Base-by-base conservation (phyloP, 2,113 vertebrate genomes). In the Centropus bengalensis region DNA sequence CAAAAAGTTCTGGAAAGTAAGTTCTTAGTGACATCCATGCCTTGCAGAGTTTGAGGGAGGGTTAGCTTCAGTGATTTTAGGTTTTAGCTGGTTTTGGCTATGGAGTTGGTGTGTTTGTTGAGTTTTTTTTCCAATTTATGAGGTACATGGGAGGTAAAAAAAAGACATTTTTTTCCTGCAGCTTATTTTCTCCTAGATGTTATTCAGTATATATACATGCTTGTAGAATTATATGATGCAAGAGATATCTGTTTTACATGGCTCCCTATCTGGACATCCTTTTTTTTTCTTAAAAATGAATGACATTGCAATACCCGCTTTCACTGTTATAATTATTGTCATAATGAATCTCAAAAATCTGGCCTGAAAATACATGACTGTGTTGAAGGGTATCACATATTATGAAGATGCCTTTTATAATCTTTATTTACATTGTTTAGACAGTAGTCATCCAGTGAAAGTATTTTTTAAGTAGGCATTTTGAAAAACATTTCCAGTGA, bases 391-490 rank as follows among this genome's bases (percentile, higher is more conserved):
- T 45, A 16, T 27, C 20, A 15, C 20, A 12, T 67, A 22, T 77
- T 81, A 42, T 30, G 42, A 88, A 80, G 59, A 67, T 58, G 54
- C 40, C 62, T 84, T 68, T 33, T 52, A 49, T 75, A 56, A 56
- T 76, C 63, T 92, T 60, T 91, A 45, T 58, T 91, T 78, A 68
- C 51, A 17, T 68, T 52, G n/a, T 75, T 66, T 70, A 30, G 66
- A 66, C 27, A 47, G 70, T 12, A 67, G 45, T 70, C 75, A 62
- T 49, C 27, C 23, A 77, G 58, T 71, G 47, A n/a, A 91, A 77
- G 24, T 91, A 62, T 69, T 87, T 96, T 83, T 85, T 75, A 90
- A 91, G 76, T 68, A 88, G 66, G 44, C 54, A 54, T 82, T 86
- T 86, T 14, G 19, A 42, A 78, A 91, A 94, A 77, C 23, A 20